phyloP scores from a whole-genome alignment of 2,888 invertebrate genomes.

The Oxycera nigricornis region DNA sequence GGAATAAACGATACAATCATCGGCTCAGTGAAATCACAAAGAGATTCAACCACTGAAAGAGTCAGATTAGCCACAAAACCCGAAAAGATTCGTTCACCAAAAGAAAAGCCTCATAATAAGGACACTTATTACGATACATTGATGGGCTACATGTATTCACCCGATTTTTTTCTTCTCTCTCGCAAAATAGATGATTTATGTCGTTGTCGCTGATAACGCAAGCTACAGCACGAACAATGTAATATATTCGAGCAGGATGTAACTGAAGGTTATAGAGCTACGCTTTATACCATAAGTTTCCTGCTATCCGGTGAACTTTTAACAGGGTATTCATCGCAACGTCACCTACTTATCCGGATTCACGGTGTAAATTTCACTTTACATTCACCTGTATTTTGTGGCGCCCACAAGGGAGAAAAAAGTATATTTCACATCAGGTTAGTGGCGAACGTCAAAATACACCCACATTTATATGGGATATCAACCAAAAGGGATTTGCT shows the following conservation, averaged over 20 bases:
- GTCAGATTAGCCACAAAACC: too few relatives aligned
- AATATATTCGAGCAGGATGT: neutral
- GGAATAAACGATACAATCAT: too few relatives aligned
- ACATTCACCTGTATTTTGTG: neutral
- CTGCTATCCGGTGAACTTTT: neutral
- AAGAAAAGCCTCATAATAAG: too few relatives aligned
- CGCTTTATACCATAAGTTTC: neutral
- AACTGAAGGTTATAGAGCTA: neutral
- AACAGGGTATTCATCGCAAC: neutral
- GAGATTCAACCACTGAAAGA: too few relatives aligned
- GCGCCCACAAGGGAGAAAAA: neutral
- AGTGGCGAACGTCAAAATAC: neutral
- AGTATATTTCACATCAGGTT: too few relatives aligned
- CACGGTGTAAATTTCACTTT: neutral
- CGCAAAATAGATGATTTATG: constrained; percentile 37
- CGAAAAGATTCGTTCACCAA: too few relatives aligned
- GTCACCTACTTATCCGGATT: neutral
- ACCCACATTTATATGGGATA: neutral
- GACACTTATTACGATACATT: constrained; percentile 28
- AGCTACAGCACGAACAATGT: neutral
- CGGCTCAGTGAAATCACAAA: too few relatives aligned
- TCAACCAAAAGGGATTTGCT: neutral
- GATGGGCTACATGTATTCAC: constrained; percentile 27
- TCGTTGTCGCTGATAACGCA: neutral
- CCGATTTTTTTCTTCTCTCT: neutral